Base-by-base conservation (phyloP, 2,888 invertebrate species). In the Spialia ferax region DNA sequence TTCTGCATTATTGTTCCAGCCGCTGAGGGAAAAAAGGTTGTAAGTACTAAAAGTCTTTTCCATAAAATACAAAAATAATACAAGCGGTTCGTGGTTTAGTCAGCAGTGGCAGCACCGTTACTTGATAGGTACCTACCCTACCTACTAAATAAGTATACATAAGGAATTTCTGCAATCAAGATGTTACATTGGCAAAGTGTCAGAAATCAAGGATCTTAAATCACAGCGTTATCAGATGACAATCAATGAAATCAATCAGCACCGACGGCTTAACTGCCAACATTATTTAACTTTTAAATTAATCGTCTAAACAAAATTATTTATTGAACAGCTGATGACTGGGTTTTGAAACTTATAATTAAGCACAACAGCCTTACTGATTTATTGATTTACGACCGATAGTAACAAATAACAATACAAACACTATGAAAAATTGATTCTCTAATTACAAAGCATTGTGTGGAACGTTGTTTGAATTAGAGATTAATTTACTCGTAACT, bases 401-500 rank as follows among this genome's bases (percentile, higher is more conserved):
- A 67, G 54, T 29, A 54, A 52, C 42, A 42, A 18, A 20, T 48
- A 48, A 42, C 50, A 52, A 29, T 71, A 55, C 52, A 55, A 68
- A 71, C 68, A 32, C 62, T 69, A 69, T 74, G 73, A 77, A 75
- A 74, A 75, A 75, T 75, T 66, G 63, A 59, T 63, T 67, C 54
- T 67, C 56, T 75, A 75, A 76, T 77, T 74, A 73, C 70, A 65
- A 63, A 42, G 63, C 68, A 77, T 77, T 77, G 75, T 76, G 55
- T 60, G 45, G 52, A 32, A 55, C 66, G 54, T 45, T 29, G 60
- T 32, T 66, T 32, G 66, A 66, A 66, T 66, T 22, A 11, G 6
- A 66, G 20, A 60, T 66, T 60, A 60, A 66, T 55, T 38, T 32
- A n/a, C n/a, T n/a, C n/a, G n/a, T n/a, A n/a, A n/a, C n/a, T n/a